A percentile compares a stretch with the other conserved stretches of the same genome.
phyloP scores from a whole-genome alignment of 1,140 invertebrate species.

The Drosophila tristis region DNA sequence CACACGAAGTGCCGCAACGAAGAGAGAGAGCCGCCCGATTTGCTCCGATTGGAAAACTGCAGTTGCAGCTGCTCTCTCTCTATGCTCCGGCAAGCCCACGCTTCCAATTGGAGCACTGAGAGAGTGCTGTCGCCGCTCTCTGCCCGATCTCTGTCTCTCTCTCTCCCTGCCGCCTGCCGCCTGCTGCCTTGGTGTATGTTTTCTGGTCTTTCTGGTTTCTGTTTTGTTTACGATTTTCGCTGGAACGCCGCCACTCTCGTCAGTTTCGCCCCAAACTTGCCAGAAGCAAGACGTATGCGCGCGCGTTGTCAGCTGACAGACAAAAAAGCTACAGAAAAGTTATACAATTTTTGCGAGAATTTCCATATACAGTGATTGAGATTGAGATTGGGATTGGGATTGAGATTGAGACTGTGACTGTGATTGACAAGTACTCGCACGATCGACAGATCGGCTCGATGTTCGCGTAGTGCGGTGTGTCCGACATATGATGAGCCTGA shows the following conservation, averaged over 20 bases:
- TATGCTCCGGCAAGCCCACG: constrained; percentile 11
- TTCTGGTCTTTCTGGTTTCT: constrained; percentile 67
- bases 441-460: constrained; percentile 45
- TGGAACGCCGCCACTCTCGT: constrained; percentile 44
- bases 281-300: constrained; percentile 67
- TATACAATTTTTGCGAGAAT: constrained; percentile 14
- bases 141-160: constrained; percentile 6
- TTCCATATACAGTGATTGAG: no score
- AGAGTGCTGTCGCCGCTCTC: neutral
- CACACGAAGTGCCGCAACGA: neutral
- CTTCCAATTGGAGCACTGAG: constrained; percentile 76
- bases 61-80: constrained; percentile 39
- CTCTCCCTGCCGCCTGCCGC: neutral
- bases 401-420: neutral
- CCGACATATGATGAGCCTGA: constrained; percentile 77
- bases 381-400: neutral
- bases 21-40: constrained; percentile 5
- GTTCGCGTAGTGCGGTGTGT: constrained; percentile 58
- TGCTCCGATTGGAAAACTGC: constrained; percentile 80
- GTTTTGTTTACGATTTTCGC: constrained; percentile 75
- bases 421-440: no score
- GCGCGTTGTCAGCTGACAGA: constrained; percentile 39
- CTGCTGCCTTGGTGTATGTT: neutral
- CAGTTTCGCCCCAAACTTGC: constrained; percentile 67
- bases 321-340: constrained; percentile 24